A percentile compares a stretch with the other conserved stretches of the same genome.
These are phyloP conservation scores for Argyresthia goedartella DNA, from an alignment of 2,888 invertebrate species.

Conservation along the genomic window DNA sequence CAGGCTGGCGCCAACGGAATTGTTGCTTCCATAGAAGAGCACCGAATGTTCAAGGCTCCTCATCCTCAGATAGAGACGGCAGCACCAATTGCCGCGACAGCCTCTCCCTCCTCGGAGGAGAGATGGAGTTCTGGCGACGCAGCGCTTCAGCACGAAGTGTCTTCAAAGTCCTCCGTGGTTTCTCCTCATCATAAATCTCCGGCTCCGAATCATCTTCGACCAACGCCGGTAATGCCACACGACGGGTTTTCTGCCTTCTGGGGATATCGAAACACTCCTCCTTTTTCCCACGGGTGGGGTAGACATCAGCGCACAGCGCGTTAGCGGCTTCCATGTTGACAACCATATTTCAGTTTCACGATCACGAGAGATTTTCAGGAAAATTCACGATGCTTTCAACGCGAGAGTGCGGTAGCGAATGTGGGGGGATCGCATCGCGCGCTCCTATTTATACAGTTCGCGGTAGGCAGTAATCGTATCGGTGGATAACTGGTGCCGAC, in stretches of 20 bases:
- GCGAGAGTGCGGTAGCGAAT: constrained; percentile 32
- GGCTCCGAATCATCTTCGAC: constrained; percentile 41
- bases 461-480: constrained; percentile 8
- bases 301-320: constrained; percentile 40
- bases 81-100: constrained; percentile 48
- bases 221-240: constrained; percentile 37
- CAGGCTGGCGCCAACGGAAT: not conserved
- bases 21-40: not conserved
- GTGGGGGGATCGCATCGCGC: constrained; percentile 30
- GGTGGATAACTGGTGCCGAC: not conserved
- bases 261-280: constrained; percentile 24
- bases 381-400: constrained; percentile 27
- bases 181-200: constrained; percentile 38
- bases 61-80: constrained; percentile 59
- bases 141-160: constrained; percentile 41
- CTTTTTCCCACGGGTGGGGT: constrained; percentile 21
- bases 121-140: constrained; percentile 54
- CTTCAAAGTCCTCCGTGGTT: constrained; percentile 20
- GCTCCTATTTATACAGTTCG: constrained; percentile 36
- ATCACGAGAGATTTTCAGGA: constrained; percentile 15
- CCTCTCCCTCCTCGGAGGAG: constrained; percentile 48
- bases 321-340: constrained; percentile 48
- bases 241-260: constrained; percentile 34
- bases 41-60: constrained; percentile 47
- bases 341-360: constrained; percentile 29